Evolutionary conservation across 2,113 vertebrate genomes (phyloP), one percentile per base, ranked within the genome.

Genomic region (Hippocampus barbouri): DNA sequence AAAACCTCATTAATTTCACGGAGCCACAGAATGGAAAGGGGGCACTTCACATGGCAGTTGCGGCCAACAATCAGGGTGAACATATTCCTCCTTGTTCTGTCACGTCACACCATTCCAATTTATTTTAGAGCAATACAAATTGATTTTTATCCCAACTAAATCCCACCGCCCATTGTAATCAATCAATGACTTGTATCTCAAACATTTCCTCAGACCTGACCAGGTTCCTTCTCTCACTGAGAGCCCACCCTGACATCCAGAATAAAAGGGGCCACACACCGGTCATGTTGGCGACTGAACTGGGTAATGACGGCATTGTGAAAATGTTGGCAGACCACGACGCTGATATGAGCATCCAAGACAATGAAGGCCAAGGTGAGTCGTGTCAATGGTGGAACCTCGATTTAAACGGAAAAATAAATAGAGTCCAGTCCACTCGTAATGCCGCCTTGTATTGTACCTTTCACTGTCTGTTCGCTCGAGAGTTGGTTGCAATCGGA

Each of bases 311-410:
- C 12, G 9, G 85, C 9, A 82, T 94, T 0, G 66, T 98, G 76
- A 81, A 92, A 51, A 83, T 95, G 68, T 61, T 99, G 80, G 91
- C 78, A 34, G 86, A 94, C 74, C 92, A 88, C 1, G 76, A 92
- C 0, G 93, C 96, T 8, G 81, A 96, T 66, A 90, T 98, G 92
- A 92, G 79, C 1, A 83, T 92, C 62, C 89, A 93, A 71, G 95
- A 99, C 76, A 82, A 87, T 3, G 92, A 96, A 78, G 94, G 97
- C 63, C 96, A 93, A 95, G 95, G 97, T 98, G 63, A 83, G 81
- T 43, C 34, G 14, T 1, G 9, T 18, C 4, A 51, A 51, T 16
- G 2, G 47, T 0, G 16, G 5, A 18, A 51, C 16, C 15, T 51
- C 47, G 6, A 20, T 51, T 20, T 51, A 20, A 27, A 51, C 15